Evolutionary conservation across 1,140 invertebrate genomes (phyloP).

Genomic region (Drosophila novamexicana): DNA sequence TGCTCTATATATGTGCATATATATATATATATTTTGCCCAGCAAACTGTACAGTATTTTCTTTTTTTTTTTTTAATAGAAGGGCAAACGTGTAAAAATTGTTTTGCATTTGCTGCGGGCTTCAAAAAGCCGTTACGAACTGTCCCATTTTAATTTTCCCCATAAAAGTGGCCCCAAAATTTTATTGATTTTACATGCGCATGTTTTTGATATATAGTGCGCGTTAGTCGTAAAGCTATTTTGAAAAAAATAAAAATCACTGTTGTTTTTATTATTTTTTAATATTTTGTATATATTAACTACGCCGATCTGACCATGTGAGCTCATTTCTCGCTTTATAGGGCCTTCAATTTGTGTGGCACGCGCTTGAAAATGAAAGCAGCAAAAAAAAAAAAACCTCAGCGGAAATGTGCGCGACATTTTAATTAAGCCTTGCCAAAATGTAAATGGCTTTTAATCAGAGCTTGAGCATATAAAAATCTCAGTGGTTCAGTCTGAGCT

Average conservation of each 20-base stretch:
- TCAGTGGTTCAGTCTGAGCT: conserved; percentile 18
- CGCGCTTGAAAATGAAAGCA: conserved; percentile 37
- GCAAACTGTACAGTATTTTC: no score
- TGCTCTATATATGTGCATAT: not conserved
- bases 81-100: not conserved
- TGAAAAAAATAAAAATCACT: not conserved
- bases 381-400: conserved; percentile 15
- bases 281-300: not conserved
- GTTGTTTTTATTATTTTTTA: not conserved
- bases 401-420: conserved; percentile 79
- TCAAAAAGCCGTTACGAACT: conserved; percentile 4
- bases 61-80: not conserved
- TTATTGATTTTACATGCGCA: not conserved
- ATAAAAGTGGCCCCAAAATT: conserved; percentile 13
- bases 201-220: not conserved
- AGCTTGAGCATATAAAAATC: conserved; percentile 48
- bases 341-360: conserved; percentile 42
- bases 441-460: conserved; percentile 73
- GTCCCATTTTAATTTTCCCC: conserved; percentile 9
- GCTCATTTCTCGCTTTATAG: conserved; percentile 8
- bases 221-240: conserved; percentile 18
- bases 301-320: not conserved
- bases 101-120: conserved; percentile 37
- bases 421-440: conserved; percentile 74
- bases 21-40: not conserved